phyloP scores from a whole-genome alignment of 1,140 invertebrate species.

The Camponotus vicinus region DNA sequence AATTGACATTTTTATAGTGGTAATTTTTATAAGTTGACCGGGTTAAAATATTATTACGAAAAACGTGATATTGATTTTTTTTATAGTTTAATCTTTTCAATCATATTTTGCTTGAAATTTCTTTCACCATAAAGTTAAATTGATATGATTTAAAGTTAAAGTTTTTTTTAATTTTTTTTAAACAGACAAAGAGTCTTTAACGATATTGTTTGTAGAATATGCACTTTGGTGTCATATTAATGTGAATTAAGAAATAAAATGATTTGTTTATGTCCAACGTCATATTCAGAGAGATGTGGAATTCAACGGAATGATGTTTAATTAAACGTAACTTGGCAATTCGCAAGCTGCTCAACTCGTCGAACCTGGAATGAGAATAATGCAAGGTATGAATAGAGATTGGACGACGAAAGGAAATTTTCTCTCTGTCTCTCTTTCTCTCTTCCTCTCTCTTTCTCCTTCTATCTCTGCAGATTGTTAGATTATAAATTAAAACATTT shows the following conservation, averaged over 20 bases:
- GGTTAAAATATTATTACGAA: not conserved
- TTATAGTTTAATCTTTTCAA: not conserved
- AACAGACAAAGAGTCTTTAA: not conserved
- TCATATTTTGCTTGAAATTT: not conserved
- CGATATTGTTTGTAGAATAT: not conserved
- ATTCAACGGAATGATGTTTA: slow-evolving; percentile 47
- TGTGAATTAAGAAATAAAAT: slow-evolving; percentile 25
- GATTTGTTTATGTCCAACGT: not conserved
- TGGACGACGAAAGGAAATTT: slow-evolving; percentile 17
- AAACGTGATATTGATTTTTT: not conserved
- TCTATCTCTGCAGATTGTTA: slow-evolving; percentile 21
- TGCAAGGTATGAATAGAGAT: slow-evolving; percentile 38
- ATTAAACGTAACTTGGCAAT: slow-evolving; percentile 62
- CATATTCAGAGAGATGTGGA: not conserved
- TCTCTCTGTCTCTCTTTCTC: not conserved
- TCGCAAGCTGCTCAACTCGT: slow-evolving; percentile 58
- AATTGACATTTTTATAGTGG: slow-evolving; percentile 18
- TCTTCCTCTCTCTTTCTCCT: not conserved
- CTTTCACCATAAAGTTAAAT: not conserved
- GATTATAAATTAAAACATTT: slow-evolving; percentile 72
- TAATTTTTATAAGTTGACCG: no score
- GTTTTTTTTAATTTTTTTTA: not conserved
- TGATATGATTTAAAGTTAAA: no score
- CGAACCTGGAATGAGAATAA: slow-evolving; percentile 64
- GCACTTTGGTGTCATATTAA: not conserved